Percentiles rank a stretch among this genome's conserved stretches.
phyloP scores from a whole-genome alignment of 2,797 vertebrate genomes.

The Labeo calbasu region DNA sequence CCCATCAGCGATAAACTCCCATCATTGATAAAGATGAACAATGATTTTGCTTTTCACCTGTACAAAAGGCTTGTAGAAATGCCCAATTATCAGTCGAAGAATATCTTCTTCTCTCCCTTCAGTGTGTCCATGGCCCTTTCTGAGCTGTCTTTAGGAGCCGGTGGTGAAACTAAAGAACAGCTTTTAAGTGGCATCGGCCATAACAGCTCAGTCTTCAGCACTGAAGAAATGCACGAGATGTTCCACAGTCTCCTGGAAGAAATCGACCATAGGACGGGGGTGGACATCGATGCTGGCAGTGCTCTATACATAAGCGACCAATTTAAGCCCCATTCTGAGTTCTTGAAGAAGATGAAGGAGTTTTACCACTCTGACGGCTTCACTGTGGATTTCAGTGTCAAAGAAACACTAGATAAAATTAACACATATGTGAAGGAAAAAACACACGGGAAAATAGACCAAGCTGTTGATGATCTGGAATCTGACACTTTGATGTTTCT shows the following conservation, averaged over 20 bases:
- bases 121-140: slow-evolving; percentile 86
- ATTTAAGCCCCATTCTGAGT: no score
- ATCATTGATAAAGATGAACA: slow-evolving; percentile 68
- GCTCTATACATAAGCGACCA: no score
- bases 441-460: no score
- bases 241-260: slow-evolving; percentile 72
- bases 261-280: no score
- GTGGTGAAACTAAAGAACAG: slow-evolving; percentile 82
- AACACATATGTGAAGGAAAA: no score
- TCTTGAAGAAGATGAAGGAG: no score
- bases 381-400: no score
- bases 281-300: no score
- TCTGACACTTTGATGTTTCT: slow-evolving; percentile 82
- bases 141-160: slow-evolving; percentile 85
- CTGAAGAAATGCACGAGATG: slow-evolving; percentile 77
- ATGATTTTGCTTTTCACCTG: slow-evolving; percentile 81
- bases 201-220: slow-evolving; percentile 70
- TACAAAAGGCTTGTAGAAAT: slow-evolving; percentile 76
- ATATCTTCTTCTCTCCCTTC: slow-evolving; percentile 86
- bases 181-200: slow-evolving; percentile 83
- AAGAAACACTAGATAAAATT: no score
- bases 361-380: no score
- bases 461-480: slow-evolving; percentile 65
- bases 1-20: slow-evolving; percentile 23
- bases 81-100: slow-evolving; percentile 66